Evolutionary conservation across 2,888 invertebrate species (phyloP).

Genomic region (Antheraea yamamai): DNA sequence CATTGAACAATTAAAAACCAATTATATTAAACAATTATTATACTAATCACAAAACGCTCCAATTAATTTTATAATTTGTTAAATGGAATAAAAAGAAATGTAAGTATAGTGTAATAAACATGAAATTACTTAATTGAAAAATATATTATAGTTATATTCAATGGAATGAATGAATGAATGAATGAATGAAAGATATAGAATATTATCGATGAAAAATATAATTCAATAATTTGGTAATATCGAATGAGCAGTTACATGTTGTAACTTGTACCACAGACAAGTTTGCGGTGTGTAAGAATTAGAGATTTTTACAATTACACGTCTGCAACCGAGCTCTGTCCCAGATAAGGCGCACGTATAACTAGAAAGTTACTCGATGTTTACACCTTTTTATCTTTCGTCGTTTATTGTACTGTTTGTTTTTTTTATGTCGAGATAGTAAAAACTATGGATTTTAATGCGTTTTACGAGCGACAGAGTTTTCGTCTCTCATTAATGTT

Average conservation of each 20-base stretch:
- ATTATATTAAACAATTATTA: no score
- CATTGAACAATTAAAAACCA: no score
- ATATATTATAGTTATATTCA: no score
- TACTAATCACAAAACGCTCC: not conserved
- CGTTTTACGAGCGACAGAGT: constrained; percentile 1
- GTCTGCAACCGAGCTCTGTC: constrained; percentile 40
- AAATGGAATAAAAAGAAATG: no score
- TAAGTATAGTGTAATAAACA: no score
- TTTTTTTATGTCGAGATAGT: constrained; percentile 23
- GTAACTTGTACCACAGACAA: constrained; percentile 34
- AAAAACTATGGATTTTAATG: constrained; percentile 22
- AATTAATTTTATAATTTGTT: no score
- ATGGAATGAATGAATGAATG: no score
- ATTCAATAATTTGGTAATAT: not conserved
- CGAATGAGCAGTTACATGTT: constrained; percentile 15
- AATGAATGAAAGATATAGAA: no score
- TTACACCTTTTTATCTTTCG: constrained; percentile 31
- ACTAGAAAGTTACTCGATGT: constrained; percentile 56
- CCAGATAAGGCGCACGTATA: constrained; percentile 43
- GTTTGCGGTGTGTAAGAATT: constrained; percentile 46
- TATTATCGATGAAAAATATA: no score
- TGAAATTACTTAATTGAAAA: no score
- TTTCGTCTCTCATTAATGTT: not conserved
- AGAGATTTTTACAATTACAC: constrained; percentile 68
- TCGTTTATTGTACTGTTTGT: constrained; percentile 21